Base-by-base conservation (phyloP, 92 coral and sea anemone species). In the Desmophyllum pertusum region DNA sequence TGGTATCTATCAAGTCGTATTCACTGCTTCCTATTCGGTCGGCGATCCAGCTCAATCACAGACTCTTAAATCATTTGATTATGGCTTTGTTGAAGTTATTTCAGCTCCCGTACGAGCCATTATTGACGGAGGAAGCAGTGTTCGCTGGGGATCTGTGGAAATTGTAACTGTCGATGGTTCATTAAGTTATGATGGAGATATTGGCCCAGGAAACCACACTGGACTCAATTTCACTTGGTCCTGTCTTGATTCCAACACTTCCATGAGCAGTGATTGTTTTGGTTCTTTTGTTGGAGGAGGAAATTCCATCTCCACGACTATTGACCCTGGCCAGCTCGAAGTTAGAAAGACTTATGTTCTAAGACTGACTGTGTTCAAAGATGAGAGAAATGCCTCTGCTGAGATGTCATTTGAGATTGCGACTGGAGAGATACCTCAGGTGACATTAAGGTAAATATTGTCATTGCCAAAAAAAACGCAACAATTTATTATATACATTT, bases 171-270 rank as follows among this genome's bases (percentile, higher is more conserved):
- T 79, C 1, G 30, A 79, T 42, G 83, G 83, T n/a, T 86, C 88
- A 11, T 57, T 55, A 37, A 80, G 84, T 35, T 71, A 87, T 76
- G 93, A 90, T 17, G 19, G 75, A 4, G 91, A 87, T 63, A 63
- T 85, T 27, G 83, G 83, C 15, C 83, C 83, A 14, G 86, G 85
- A 42, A 70, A 45, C 8, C 69, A 45, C 0, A 46, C 27, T 59
- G 91, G 91, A 13, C 57, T 90, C 19, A 67, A 72, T 27, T 90
- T 73, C 61, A 55, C 76, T 27, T 90, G 93, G 93, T 68, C 88
- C 2, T 90, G 93, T 66, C 15, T 39, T 50, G 30, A 27, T 19
- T 5, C 33, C 1, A 69, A 52, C 11, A 21, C 21, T 5, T 61
- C 82, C 23, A n/a, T 27, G 2, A 70, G n/a, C 8, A 19, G 3